Percentiles rank a stretch among this genome's conserved stretches.
Conservation (phyloP, 2,797 vertebrate genomes). For the Takifugu ocellatus region DNA sequence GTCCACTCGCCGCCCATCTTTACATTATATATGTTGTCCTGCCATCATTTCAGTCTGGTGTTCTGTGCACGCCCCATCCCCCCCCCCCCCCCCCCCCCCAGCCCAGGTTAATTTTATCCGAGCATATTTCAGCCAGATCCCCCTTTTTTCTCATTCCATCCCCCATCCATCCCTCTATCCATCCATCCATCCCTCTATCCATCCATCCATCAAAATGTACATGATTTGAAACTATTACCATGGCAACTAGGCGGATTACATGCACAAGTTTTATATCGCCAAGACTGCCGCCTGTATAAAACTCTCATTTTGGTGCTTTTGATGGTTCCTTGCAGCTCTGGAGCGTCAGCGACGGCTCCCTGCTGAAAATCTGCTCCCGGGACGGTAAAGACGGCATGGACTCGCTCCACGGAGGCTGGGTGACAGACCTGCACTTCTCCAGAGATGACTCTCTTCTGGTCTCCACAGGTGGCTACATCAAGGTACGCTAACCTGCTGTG, state of each 20-base stretch:
- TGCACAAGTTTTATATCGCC: not conserved
- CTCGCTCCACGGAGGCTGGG: conserved; percentile 89
- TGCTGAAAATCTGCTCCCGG: conserved; percentile 83
- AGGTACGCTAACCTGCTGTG: conserved; percentile 71
- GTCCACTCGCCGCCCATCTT: not conserved
- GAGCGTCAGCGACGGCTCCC: conserved; percentile 74
- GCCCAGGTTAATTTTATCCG: no score
- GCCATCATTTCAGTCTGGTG: not conserved
- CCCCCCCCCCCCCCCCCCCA: not conserved
- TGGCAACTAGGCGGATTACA: not conserved
- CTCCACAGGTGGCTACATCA: conserved; percentile 89
- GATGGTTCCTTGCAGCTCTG: conserved; percentile 79
- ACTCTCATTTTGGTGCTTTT: not conserved
- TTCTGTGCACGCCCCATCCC: not conserved
- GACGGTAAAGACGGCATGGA: conserved; percentile 80
- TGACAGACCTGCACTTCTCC: conserved; percentile 91
- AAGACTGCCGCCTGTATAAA: not conserved
- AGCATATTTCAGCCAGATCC: no score
- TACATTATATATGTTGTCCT: conserved; percentile 3
- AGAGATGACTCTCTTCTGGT: conserved; percentile 84
- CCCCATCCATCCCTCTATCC: no score
- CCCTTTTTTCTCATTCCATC: not conserved
- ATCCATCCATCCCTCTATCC: not conserved
- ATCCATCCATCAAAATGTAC: not conserved
- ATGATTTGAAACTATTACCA: not conserved